Conservation (phyloP, 2,888 invertebrate genomes). For the Brenthis ino region DNA sequence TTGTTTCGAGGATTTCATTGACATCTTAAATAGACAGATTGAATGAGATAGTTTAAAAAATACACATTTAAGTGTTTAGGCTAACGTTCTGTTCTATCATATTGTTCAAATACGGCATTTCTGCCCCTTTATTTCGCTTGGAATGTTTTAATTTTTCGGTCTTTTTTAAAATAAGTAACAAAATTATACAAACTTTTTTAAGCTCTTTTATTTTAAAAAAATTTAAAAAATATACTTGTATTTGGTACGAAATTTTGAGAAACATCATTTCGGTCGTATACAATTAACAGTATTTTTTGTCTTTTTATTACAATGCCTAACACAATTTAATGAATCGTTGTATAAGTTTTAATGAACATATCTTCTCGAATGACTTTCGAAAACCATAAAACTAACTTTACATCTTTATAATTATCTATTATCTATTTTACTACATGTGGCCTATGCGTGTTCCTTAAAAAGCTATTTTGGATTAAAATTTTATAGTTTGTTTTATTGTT, state of each 20-base stretch:
- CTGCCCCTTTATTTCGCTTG: no score
- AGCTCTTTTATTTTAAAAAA: background rate
- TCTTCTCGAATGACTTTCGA: background rate
- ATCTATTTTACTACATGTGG: conserved; percentile 26
- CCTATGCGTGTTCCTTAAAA: conserved; percentile 31
- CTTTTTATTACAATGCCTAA: background rate
- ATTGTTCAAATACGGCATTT: no score
- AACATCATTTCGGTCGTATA: background rate
- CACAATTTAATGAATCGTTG: background rate
- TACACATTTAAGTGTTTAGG: background rate
- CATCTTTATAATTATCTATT: conserved; percentile 31
- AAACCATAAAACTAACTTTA: conserved; percentile 22
- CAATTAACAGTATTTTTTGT: background rate
- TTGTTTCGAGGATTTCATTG: no score
- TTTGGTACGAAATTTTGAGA: no score
- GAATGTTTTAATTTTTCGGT: no score
- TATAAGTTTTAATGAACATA: conserved; percentile 15
- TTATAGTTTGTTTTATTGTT: conserved; percentile 36
- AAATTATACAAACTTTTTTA: background rate
- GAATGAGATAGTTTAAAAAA: conserved; percentile 10
- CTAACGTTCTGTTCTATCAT: background rate
- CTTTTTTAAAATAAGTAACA: background rate
- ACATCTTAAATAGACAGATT: background rate
- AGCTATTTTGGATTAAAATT: conserved; percentile 35
- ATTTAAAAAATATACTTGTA: background rate